Conservation (phyloP, 2,797 vertebrate species). For the Decapterus maruadsi region DNA sequence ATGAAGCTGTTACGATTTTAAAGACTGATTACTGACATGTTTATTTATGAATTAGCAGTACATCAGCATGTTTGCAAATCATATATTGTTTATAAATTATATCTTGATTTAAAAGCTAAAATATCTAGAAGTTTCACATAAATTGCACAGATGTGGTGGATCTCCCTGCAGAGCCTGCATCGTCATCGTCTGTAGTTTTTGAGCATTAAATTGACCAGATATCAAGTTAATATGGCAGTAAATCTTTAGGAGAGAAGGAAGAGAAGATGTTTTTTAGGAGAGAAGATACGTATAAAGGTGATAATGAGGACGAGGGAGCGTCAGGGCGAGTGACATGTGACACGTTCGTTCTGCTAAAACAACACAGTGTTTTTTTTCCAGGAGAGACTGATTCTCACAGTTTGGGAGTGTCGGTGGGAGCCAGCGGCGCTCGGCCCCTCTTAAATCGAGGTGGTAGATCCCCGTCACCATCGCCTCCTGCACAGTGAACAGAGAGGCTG, state of each 20-base stretch:
- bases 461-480: constrained; percentile 81
- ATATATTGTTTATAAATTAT: background rate
- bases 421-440: constrained; percentile 91
- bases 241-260: background rate
- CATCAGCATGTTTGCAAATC: background rate
- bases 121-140: background rate
- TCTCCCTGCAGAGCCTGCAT: background rate
- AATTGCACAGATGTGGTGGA: background rate
- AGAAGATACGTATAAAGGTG: constrained; percentile 15
- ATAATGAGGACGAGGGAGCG: background rate
- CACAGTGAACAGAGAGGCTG: constrained; percentile 42
- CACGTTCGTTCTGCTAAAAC: constrained; percentile 28
- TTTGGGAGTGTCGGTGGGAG: constrained; percentile 93
- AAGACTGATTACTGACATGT: background rate
- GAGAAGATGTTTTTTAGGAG: background rate
- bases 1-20: background rate
- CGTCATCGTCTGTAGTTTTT: background rate
- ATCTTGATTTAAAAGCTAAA: background rate
- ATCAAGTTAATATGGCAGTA: background rate
- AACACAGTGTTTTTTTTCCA: constrained; percentile 56
- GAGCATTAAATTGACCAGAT: background rate
- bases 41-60: background rate
- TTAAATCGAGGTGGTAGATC: constrained; percentile 78
- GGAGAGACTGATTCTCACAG: constrained; percentile 85
- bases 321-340: constrained; percentile 14